These are phyloP conservation scores for Augochlorella aurata DNA, from an alignment of 2,888 invertebrate species.

Conservation along the genomic window DNA sequence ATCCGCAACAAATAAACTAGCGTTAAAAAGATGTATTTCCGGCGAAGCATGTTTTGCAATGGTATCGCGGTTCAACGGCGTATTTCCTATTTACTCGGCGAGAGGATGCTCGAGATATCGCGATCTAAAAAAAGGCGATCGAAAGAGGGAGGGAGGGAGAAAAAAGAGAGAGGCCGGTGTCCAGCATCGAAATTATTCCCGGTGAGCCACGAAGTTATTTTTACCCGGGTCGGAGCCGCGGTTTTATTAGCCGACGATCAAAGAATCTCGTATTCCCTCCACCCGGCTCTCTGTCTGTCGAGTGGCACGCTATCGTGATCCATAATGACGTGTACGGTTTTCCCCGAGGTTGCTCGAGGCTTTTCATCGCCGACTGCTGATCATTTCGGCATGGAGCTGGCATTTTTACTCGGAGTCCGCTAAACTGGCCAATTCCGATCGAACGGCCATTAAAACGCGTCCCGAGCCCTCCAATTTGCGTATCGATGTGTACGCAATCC, in stretches of 20 bases:
- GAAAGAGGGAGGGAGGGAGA: background rate
- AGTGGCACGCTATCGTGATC: constrained; percentile 25
- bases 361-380: constrained; percentile 17
- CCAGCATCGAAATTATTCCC: constrained; percentile 23
- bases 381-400: too few species aligned
- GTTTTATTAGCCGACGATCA: constrained; percentile 44
- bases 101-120: background rate
- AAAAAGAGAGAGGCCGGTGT: background rate
- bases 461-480: background rate
- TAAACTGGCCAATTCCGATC: constrained; percentile 8
- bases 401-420: too few species aligned
- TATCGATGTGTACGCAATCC: background rate
- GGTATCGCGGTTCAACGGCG: background rate
- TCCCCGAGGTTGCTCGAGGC: background rate
- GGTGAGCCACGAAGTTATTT: constrained; percentile 24
- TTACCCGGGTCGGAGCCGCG: constrained; percentile 24
- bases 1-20: too few species aligned
- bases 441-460: background rate
- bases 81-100: background rate
- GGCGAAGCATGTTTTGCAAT: too few species aligned
- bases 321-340: constrained; percentile 37
- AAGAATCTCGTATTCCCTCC: constrained; percentile 14
- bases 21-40: too few species aligned
- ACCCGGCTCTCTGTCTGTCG: background rate
- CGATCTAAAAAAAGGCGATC: constrained; percentile 6